These are phyloP conservation scores for Theocolax elegans DNA, from an alignment of 1,140 invertebrate species.

Conservation along the genomic window DNA sequence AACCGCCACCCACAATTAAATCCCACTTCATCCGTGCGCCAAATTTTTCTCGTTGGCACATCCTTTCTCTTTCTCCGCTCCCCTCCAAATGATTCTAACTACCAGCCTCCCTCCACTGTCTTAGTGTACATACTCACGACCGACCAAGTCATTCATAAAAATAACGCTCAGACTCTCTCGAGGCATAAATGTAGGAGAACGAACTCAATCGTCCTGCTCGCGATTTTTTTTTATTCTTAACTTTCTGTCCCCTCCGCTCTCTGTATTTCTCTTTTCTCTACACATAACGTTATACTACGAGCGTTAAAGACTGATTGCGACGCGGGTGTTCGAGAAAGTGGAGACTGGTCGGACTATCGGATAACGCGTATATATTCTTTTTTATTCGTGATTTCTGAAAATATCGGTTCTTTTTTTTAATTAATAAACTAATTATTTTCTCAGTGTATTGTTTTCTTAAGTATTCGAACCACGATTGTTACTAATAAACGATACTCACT, in stretches of 20 bases:
- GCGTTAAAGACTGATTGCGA: not conserved
- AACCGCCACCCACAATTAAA: slow-evolving; percentile 7
- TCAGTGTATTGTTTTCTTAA: too few relatives aligned
- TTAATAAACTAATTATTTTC: too few relatives aligned
- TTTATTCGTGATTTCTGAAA: not conserved
- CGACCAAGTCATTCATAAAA: slow-evolving; percentile 59
- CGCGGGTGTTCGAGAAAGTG: slow-evolving; percentile 41
- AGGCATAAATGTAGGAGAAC: not conserved
- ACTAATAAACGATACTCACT: too few relatives aligned
- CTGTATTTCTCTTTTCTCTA: not conserved
- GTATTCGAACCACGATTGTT: too few relatives aligned
- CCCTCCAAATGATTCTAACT: too few relatives aligned
- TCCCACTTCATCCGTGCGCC: slow-evolving; percentile 5
- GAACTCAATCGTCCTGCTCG: not conserved
- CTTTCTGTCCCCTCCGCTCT: not conserved
- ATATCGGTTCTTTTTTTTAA: too few relatives aligned
- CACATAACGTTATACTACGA: not conserved
- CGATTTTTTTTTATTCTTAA: not conserved
- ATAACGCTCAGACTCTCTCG: slow-evolving; percentile 52
- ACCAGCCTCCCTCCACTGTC: too few relatives aligned
- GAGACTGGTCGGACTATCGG: slow-evolving; percentile 16
- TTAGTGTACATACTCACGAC: too few relatives aligned
- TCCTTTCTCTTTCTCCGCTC: slow-evolving; percentile 12
- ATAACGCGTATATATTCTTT: not conserved
- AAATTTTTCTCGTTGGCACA: slow-evolving; percentile 4